A percentile compares a stretch with the other conserved stretches of the same genome.
phyloP scores from a whole-genome alignment of 2,113 vertebrate species.

The Madoqua kirkii region DNA sequence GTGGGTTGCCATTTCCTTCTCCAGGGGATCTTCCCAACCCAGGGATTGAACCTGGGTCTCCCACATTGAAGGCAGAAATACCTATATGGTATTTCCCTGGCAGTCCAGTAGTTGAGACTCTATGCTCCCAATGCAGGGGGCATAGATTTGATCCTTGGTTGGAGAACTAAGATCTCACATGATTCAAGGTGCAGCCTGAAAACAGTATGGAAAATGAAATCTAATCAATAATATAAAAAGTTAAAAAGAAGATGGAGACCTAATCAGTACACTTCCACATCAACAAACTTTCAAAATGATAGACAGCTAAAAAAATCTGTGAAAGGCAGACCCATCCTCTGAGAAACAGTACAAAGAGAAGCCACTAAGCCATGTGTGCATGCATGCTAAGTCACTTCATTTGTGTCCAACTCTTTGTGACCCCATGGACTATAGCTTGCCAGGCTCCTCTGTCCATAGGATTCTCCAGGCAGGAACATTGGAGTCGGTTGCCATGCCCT shows the following conservation, averaged over 20 bases:
- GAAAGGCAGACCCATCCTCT: neutral
- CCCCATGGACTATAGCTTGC: neutral
- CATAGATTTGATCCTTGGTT: neutral
- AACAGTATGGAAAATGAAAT: neutral
- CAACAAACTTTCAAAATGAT: neutral
- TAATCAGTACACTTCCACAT: neutral
- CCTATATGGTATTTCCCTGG: neutral
- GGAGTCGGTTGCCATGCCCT: neutral
- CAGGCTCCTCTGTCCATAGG: neutral
- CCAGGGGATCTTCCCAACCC: too few relatives aligned
- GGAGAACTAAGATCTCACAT: neutral
- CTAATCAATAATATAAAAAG: neutral
- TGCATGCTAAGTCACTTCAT: neutral
- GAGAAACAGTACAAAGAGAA: neutral
- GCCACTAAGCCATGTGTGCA: neutral
- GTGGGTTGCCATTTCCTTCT: too few relatives aligned
- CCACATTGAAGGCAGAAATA: too few relatives aligned
- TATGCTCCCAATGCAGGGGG: neutral
- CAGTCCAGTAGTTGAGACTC: neutral
- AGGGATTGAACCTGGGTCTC: too few relatives aligned
- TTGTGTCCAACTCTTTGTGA: rapidly evolving
- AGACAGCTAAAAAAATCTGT: neutral
- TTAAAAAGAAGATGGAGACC: neutral
- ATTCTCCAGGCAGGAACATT: neutral
- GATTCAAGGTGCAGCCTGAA: neutral